Base-by-base conservation (phyloP, 1,140 invertebrate genomes). In the Drosophila nigrodunni region DNA sequence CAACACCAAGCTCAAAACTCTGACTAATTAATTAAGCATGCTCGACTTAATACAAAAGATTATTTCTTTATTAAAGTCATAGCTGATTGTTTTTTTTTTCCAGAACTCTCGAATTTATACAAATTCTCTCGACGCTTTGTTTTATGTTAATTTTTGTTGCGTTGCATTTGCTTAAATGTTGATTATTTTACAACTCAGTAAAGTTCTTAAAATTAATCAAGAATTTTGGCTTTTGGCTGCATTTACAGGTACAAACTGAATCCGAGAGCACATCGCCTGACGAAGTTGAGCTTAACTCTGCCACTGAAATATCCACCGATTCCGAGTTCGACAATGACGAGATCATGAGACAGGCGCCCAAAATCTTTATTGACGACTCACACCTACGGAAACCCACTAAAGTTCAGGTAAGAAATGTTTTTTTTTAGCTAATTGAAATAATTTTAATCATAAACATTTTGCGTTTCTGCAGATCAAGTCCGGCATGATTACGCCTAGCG, bases 251-350 rank as follows among this genome's bases (percentile, higher is more conserved):
- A 69, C 93, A 96, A 95, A 95, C 96, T 90, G 95, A 95, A 68
- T 95, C 96, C 11, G 96, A 94, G 57, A 95, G 95, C 35, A 95
- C 94, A 50, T 95, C 95, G 30, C 95, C 95, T 46, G 95, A 95
- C 41, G 94, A 95, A 77, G 95, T 95, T 81, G 95, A 95, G 74
- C 95, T 96, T 64, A 96, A 97, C 81, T 97, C 96, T 9, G 97
- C 97, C 2, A 98, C 97, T 1, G 97, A 97, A 94, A 97, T 98
- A 70, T 97, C 96, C 50, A 98, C 97, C 0, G 97, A 98, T 91
- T 97, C 97, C 4, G 97, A 98, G 92, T 98, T 98, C 82, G 97
- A 97, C 59, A 95, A 97, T 74, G 96, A 97, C n/a, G 95, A 96
- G 7, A 95, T 95, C 0, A 94, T 93, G 61, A 94, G 94, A 18